Conservation (phyloP, 2,888 invertebrate genomes). For the Brenthis ino region DNA sequence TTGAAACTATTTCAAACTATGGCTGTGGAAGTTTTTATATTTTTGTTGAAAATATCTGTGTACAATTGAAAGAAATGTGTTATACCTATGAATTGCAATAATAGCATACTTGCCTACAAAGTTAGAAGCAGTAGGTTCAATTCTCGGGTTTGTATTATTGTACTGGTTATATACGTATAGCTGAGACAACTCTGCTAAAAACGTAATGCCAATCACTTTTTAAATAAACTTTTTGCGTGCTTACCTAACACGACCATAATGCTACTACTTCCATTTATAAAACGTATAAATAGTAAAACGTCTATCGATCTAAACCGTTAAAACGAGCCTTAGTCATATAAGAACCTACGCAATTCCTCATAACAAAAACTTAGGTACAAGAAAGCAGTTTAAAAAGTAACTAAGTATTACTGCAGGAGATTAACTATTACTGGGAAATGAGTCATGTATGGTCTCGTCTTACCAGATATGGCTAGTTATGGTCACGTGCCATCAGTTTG, state of each 20-base stretch:
- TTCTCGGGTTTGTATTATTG: no score
- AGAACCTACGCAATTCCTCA: not conserved
- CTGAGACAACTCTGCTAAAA: no score
- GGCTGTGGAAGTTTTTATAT: no score
- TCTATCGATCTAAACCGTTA: not conserved
- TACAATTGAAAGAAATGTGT: no score
- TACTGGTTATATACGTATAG: no score
- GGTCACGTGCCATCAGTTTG: constrained; percentile 14
- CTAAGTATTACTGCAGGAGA: not conserved
- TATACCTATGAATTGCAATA: no score
- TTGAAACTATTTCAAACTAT: not conserved
- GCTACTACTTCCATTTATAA: not conserved
- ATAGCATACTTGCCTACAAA: no score
- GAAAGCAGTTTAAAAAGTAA: constrained; percentile 17
- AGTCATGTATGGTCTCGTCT: constrained; percentile 1
- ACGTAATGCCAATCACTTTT: no score
- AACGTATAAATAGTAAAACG: not conserved
- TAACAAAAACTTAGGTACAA: constrained; percentile 5
- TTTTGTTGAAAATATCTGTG: no score
- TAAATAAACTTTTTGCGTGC: not conserved
- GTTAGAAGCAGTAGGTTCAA: no score
- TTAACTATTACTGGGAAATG: constrained; percentile 2
- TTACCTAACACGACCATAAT: not conserved
- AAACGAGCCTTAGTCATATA: not conserved
- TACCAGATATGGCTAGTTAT: constrained; percentile 5